These are phyloP conservation scores for Euspilapteryx auroguttella DNA, from an alignment of 2,888 invertebrate genomes.

Conservation along the genomic window DNA sequence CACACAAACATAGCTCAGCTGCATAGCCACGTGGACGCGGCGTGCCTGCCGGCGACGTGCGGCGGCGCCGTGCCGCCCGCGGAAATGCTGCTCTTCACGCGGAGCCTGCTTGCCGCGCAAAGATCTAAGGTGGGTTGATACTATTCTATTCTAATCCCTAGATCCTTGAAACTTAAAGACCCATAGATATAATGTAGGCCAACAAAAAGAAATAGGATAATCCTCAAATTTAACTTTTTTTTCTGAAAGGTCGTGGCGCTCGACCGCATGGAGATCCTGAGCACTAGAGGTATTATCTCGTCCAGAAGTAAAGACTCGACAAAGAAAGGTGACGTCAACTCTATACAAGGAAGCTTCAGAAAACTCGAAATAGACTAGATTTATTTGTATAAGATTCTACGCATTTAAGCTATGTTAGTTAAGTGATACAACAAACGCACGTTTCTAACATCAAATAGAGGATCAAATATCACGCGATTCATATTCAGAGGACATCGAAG, in stretches of 20 bases:
- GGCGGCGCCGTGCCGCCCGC: slow-evolving; percentile 71
- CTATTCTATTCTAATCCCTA: too few relatives aligned
- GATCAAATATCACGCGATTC: too few relatives aligned
- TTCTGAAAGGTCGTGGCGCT: slow-evolving; percentile 59
- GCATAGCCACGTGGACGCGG: slow-evolving; percentile 58
- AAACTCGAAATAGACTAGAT: slow-evolving; percentile 68
- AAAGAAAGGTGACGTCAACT: slow-evolving; percentile 21
- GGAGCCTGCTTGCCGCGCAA: slow-evolving; percentile 62
- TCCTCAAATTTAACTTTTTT: too few relatives aligned
- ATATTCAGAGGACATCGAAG: too few relatives aligned
- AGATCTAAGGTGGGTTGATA: too few relatives aligned
- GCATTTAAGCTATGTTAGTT: too few relatives aligned
- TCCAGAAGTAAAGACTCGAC: slow-evolving; percentile 21
- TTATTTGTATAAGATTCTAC: too few relatives aligned
- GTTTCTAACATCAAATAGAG: too few relatives aligned
- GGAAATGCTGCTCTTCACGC: slow-evolving; percentile 73
- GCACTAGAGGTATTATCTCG: slow-evolving; percentile 56
- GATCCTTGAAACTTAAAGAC: too few relatives aligned
- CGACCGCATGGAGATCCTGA: slow-evolving; percentile 68
- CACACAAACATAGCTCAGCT: slow-evolving; percentile 63
- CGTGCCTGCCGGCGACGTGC: slow-evolving; percentile 70
- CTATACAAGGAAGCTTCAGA: slow-evolving; percentile 66
- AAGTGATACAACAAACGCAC: too few relatives aligned
- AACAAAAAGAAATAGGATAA: too few relatives aligned
- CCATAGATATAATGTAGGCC: too few relatives aligned